Conservation (phyloP, 2,113 vertebrate genomes). For the Ornithorhynchus anatinus region DNA sequence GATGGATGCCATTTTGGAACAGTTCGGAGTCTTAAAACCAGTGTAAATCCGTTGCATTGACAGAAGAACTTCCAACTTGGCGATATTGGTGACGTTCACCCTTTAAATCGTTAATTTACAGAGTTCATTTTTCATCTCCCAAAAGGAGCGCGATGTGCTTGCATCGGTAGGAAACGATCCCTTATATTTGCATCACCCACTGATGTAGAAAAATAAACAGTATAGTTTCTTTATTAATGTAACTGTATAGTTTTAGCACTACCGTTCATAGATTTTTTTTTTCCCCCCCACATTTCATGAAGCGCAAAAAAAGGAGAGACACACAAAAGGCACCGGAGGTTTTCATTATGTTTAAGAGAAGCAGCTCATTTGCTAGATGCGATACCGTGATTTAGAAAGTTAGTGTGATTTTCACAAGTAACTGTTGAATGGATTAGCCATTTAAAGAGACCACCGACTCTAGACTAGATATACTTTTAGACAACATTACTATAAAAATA, state of each 20-base stretch:
- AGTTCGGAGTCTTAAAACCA: conserved; percentile 54
- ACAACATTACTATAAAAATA: conserved; percentile 45
- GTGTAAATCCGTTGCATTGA: conserved; percentile 59
- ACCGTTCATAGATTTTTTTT: not conserved
- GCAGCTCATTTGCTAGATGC: conserved; percentile 11
- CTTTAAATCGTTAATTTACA: conserved; percentile 30
- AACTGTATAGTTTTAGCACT: conserved; percentile 1
- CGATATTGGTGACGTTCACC: conserved; percentile 44
- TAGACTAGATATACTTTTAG: not conserved
- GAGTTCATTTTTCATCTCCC: conserved; percentile 42
- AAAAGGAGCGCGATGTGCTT: conserved; percentile 46
- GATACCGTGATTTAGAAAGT: not conserved
- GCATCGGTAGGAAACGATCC: conserved; percentile 44
- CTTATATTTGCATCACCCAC: conserved; percentile 51
- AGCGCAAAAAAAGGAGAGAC: not conserved
- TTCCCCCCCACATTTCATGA: not conserved
- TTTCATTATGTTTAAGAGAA: conserved; percentile 7
- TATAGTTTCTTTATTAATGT: not conserved
- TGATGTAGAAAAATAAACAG: conserved; percentile 47
- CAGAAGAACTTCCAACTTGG: conserved; percentile 42
- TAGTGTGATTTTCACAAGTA: conserved; percentile 18
- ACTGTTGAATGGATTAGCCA: not conserved
- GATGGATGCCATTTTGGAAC: conserved; percentile 53
- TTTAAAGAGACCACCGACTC: not conserved
- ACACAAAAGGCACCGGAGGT: conserved; percentile 37